These are phyloP conservation scores for Dipodomys stephensi DNA, from an alignment of 2,113 vertebrate species.

Conservation along the genomic window DNA sequence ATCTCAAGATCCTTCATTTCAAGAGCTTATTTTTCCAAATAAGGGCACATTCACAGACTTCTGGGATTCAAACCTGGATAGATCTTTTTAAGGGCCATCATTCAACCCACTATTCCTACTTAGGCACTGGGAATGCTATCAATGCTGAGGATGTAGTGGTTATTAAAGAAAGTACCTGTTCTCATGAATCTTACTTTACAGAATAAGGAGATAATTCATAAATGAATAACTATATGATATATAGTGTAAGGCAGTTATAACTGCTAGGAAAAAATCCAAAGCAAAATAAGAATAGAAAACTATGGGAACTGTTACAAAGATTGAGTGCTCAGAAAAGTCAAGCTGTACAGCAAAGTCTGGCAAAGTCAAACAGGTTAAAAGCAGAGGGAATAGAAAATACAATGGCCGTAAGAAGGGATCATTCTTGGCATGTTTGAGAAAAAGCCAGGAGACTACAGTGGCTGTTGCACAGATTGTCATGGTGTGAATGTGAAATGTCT, in stretches of 20 bases:
- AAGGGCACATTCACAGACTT: background rate
- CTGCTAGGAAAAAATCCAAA: slow-evolving; percentile 1
- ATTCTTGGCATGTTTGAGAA: background rate
- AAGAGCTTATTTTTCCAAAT: background rate
- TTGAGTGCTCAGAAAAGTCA: background rate
- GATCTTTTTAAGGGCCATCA: slow-evolving; percentile 13
- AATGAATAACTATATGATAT: background rate
- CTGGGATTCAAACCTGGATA: background rate
- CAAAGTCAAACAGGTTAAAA: background rate
- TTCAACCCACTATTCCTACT: background rate
- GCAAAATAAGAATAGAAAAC: slow-evolving; percentile 3
- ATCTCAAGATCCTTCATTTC: slow-evolving; percentile 8
- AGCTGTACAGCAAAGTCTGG: background rate
- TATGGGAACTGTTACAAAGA: background rate
- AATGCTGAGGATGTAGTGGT: background rate
- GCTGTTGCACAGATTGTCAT: background rate
- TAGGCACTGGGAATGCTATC: background rate
- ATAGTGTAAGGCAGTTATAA: background rate
- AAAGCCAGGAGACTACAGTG: background rate
- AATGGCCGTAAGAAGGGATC: slow-evolving; percentile 36
- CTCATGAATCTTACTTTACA: background rate
- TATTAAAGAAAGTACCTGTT: background rate
- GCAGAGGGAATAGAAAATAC: background rate
- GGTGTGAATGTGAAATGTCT: too few relatives aligned
- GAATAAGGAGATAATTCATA: background rate